Evolutionary conservation across 1,140 invertebrate genomes (phyloP).

Genomic region (Steinernema khuongi): DNA sequence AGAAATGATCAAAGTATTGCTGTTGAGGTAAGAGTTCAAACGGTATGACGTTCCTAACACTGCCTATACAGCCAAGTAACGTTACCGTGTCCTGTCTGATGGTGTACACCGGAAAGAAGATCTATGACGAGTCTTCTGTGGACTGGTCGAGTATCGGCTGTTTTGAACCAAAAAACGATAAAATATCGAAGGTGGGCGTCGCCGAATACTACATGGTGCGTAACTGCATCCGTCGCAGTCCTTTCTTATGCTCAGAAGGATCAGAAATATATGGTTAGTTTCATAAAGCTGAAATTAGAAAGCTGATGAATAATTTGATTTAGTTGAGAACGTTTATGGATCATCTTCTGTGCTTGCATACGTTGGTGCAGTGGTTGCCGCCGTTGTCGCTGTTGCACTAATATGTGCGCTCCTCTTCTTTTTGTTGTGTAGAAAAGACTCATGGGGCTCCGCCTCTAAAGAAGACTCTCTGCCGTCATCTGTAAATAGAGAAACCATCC

Average conservation of each 20-base stretch:
- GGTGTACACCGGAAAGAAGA: constrained; percentile 15
- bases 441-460: neutral
- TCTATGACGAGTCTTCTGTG: neutral
- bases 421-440: neutral
- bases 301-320: neutral
- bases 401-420: neutral
- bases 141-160: neutral
- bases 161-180: neutral
- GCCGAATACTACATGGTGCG: neutral
- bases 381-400: neutral
- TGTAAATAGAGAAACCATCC: neutral
- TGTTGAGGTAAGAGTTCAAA: constrained; percentile 18
- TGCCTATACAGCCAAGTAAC: constrained; percentile 13
- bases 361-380: neutral
- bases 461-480: neutral
- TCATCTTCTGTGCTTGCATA: neutral
- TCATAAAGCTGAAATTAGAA: neutral
- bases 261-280: neutral
- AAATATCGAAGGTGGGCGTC: neutral
- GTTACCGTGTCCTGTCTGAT: constrained; percentile 25
- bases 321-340: neutral
- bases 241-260: neutral
- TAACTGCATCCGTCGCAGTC: neutral
- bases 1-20: constrained; percentile 35
- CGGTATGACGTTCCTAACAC: neutral